phyloP scores from a whole-genome alignment of 2,113 vertebrate species.

The Diglossa brunneiventris region DNA sequence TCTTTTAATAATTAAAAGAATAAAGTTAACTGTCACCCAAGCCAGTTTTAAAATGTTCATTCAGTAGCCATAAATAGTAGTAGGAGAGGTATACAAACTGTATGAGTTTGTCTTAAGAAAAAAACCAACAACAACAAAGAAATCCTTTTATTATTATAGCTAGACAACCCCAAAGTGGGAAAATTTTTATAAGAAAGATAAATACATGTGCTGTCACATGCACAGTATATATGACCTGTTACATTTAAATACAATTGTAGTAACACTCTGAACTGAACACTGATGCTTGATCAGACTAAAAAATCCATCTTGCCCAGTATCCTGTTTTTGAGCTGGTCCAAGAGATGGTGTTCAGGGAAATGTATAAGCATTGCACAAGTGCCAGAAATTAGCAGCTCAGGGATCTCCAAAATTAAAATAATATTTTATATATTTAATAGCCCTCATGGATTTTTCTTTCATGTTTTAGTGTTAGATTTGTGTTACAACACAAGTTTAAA shows the following conservation, averaged over 20 bases:
- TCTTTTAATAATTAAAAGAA: neutral
- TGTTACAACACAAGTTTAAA: neutral
- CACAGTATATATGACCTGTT: neutral
- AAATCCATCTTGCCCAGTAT: neutral
- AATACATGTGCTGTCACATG: neutral
- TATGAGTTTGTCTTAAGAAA: neutral
- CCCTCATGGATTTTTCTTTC: neutral
- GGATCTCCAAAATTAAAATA: neutral
- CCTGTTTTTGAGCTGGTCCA: neutral
- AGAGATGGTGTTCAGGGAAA: neutral
- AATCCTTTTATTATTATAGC: neutral
- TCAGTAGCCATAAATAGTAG: neutral
- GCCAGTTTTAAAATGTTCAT: neutral
- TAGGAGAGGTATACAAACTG: neutral
- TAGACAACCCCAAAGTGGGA: neutral
- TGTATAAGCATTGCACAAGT: neutral
- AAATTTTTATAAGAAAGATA: neutral
- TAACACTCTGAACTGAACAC: neutral
- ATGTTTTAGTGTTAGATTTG: neutral
- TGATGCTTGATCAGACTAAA: neutral
- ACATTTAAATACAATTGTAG: neutral
- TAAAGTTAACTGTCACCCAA: neutral
- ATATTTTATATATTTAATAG: neutral
- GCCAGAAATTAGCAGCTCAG: neutral
- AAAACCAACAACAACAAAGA: rapidly evolving